Conservation (phyloP, 2,113 vertebrate species). For the Aplodontia rufa region DNA sequence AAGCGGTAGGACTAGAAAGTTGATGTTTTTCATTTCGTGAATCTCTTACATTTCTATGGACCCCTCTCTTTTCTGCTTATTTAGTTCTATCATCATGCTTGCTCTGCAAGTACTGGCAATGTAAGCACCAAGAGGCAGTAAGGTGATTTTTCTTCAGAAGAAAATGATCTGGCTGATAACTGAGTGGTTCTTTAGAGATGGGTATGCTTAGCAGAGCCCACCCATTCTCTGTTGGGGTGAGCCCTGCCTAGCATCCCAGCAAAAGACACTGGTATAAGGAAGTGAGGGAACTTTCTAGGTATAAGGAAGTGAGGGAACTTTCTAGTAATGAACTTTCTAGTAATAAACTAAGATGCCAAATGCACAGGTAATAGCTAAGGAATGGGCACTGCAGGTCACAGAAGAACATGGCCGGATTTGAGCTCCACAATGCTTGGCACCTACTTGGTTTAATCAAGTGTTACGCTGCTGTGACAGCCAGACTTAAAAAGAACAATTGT, state of each 20-base stretch:
- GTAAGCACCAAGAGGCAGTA: neutral
- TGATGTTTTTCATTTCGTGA: neutral
- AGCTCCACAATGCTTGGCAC: neutral
- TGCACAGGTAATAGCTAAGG: neutral
- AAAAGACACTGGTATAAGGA: neutral
- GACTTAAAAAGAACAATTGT: too few relatives aligned
- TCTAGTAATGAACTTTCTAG: neutral
- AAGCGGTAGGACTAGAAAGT: neutral
- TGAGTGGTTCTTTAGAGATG: neutral
- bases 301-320: neutral
- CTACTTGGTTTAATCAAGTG: too few relatives aligned
- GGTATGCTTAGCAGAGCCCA: neutral
- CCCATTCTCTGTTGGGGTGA: neutral
- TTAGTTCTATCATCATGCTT: neutral
- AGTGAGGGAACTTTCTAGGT: neutral
- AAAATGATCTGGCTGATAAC: neutral
- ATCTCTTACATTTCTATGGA: neutral
- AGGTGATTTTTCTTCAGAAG: conserved; percentile 1
- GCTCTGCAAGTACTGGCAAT: neutral
- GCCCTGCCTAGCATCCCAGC: neutral
- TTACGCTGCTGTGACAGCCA: too few relatives aligned
- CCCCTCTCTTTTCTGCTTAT: neutral
- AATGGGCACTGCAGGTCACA: neutral
- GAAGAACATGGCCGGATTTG: neutral
- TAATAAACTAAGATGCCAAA: neutral